phyloP scores from a whole-genome alignment of 2,113 vertebrate genomes.

The Anhinga anhinga region DNA sequence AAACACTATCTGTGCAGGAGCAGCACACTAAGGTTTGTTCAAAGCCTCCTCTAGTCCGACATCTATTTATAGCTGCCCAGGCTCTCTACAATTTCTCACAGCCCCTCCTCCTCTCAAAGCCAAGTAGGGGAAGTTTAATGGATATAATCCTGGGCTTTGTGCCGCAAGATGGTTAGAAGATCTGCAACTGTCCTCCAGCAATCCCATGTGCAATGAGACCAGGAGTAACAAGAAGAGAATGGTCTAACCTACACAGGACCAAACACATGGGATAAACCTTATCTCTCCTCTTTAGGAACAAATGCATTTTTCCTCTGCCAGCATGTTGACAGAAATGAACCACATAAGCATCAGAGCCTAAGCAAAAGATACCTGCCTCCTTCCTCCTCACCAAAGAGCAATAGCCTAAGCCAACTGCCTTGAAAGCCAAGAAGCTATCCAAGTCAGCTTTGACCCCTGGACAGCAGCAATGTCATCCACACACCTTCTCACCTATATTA shows the following conservation, averaged over 20 bases:
- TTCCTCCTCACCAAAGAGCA: background rate
- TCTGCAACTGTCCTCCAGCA: background rate
- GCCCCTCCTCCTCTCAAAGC: conserved; percentile 27
- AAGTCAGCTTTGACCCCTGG: background rate
- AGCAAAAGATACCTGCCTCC: background rate
- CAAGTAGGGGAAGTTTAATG: conserved; percentile 46
- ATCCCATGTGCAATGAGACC: background rate
- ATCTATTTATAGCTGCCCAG: conserved; percentile 63
- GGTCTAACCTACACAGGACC: background rate
- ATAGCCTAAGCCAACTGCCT: background rate
- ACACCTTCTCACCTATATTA: background rate
- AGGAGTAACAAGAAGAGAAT: background rate
- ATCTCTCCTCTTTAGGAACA: background rate
- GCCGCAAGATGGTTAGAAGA: background rate
- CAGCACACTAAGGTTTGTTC: conserved; percentile 49
- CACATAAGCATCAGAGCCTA: background rate
- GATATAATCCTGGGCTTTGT: background rate
- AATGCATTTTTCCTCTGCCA: background rate
- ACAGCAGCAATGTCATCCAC: conserved; percentile 33
- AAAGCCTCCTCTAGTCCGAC: conserved; percentile 46
- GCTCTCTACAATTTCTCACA: conserved; percentile 38
- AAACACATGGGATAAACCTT: background rate
- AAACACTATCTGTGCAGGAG: conserved; percentile 36
- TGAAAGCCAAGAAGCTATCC: background rate
- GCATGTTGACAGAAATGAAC: background rate